Base-by-base conservation (phyloP, 1,140 invertebrate species). In the Drosophila arizonae region DNA sequence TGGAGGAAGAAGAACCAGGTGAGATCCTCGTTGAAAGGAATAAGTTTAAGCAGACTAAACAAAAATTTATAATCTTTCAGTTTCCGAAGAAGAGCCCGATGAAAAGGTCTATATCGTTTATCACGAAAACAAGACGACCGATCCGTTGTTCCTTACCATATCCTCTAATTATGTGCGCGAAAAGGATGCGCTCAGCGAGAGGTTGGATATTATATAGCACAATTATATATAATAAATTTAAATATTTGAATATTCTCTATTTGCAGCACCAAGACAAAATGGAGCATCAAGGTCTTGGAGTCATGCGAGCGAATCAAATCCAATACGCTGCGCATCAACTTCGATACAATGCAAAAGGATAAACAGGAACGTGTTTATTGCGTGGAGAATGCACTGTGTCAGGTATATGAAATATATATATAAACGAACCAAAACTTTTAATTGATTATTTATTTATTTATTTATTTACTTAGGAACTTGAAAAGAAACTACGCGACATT, bases 271-370 rank as follows among this genome's bases (percentile, higher is more conserved):
- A 93, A 92, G 76, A 93, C 90, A 5, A 92, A 92, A 71, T 95
- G 95, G 95, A 92, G 93, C 24, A 85, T 93, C 0, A 92, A 92
- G 73, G 93, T 93, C 0, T 77, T 95, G 28, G 87, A 94, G 54
- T 94, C 93, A 3, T 95, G 94, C 71, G 92, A 92, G 58, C 79
- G 79, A 3, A 68, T 91, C 3, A 91, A 93, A 71, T 90, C 92
- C 5, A 91, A 93, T n/a, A 93, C 92, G 2, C 81, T 95, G 41
- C 92, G 93, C 69, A 92, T 95, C 15, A 93, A 93, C 67, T 95
- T 95, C 79, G 94, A 95, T 76, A 95, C 94, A 1, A 84, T 93
- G 15, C 92, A 93, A 63, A 92, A 92, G 71, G 93, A 94, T 80
- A 92, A 93, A 72, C 92, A 94, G 72, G 92, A 92, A 75, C 92